phyloP scores from a whole-genome alignment of 2,888 invertebrate species.

The Allophyes oxyacanthae region DNA sequence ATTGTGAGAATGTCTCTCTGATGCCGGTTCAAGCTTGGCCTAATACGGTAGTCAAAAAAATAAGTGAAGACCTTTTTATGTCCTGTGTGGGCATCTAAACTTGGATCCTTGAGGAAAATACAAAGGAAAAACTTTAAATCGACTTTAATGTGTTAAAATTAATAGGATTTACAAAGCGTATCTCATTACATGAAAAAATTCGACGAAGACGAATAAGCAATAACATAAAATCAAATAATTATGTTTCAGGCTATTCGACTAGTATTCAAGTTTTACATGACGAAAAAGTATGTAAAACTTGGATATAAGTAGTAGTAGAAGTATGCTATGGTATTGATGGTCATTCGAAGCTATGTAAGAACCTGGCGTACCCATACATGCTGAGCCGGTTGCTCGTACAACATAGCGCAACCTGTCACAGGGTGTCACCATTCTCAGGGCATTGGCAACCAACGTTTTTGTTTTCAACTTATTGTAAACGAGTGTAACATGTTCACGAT shows the following conservation, averaged over 20 bases:
- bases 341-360: too few species aligned
- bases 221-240: slow-evolving; percentile 5
- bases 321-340: too few species aligned
- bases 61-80: slow-evolving; percentile 50
- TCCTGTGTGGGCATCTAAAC: slow-evolving; percentile 26
- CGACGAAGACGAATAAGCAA: not conserved
- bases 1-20: slow-evolving; percentile 79
- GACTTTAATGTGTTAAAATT: slow-evolving; percentile 3
- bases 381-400: slow-evolving; percentile 10
- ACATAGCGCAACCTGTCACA: slow-evolving; percentile 5
- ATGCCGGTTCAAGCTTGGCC: slow-evolving; percentile 50
- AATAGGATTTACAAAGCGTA: slow-evolving; percentile 12
- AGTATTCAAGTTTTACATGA: too few species aligned
- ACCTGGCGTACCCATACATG: slow-evolving; percentile 8
- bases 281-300: too few species aligned
- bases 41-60: slow-evolving; percentile 59
- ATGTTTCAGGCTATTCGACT: not conserved
- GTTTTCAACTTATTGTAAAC: slow-evolving; percentile 9
- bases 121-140: slow-evolving; percentile 4
- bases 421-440: slow-evolving; percentile 25
- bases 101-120: slow-evolving; percentile 33
- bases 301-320: too few species aligned
- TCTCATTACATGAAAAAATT: slow-evolving; percentile 1
- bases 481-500: not conserved
- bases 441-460: slow-evolving; percentile 8